A percentile compares a stretch with the other conserved stretches of the same genome.
Conservation (phyloP, 2,888 invertebrate genomes). For the Erebia ligea region DNA sequence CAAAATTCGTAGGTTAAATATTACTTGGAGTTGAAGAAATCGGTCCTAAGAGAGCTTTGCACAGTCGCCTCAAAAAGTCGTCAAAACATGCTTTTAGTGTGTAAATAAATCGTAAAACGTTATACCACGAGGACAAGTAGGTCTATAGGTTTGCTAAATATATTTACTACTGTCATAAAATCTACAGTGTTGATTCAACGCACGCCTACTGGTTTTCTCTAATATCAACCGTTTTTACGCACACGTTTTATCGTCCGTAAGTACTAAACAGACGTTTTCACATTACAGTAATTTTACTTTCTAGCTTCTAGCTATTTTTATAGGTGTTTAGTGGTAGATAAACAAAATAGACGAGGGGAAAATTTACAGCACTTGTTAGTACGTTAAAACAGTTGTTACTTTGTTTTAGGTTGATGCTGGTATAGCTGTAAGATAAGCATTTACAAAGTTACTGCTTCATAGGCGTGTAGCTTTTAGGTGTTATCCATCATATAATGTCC, state of each 20-base stretch:
- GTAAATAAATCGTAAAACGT: slow-evolving; percentile 9
- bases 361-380: neutral
- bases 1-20: no score
- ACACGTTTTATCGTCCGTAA: slow-evolving; percentile 21
- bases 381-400: slow-evolving; percentile 11
- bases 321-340: slow-evolving; percentile 2
- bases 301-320: slow-evolving; percentile 8
- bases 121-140: neutral
- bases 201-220: slow-evolving; percentile 9
- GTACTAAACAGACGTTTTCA: slow-evolving; percentile 10
- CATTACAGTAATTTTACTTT: slow-evolving; percentile 1
- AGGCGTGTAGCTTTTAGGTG: neutral
- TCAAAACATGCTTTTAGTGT: slow-evolving; percentile 12
- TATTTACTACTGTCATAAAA: slow-evolving; percentile 20
- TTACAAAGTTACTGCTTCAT: neutral
- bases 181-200: slow-evolving; percentile 5
- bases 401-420: neutral
- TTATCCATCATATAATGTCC: neutral
- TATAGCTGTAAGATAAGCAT: neutral
- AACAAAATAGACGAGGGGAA: slow-evolving; percentile 9
- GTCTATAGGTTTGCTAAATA: slow-evolving; percentile 14
- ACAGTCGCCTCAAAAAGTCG: neutral
- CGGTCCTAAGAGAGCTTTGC: neutral
- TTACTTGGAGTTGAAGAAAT: no score
- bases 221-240: slow-evolving; percentile 10